These are phyloP conservation scores for Bibio marci DNA, from an alignment of 2,888 invertebrate species.

Conservation along the genomic window DNA sequence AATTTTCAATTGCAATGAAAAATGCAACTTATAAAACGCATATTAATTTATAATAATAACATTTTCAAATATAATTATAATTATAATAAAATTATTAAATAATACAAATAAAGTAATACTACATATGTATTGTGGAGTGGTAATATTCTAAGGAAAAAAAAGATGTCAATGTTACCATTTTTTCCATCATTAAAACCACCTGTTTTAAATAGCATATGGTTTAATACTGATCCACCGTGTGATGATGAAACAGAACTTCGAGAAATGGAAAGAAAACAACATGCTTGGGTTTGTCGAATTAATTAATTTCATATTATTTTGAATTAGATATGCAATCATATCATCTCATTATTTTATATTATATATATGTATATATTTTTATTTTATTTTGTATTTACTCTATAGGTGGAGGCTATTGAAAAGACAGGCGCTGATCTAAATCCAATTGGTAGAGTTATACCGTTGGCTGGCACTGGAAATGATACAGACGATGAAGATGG, in stretches of 20 bases:
- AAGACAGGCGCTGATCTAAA: slow-evolving; percentile 36
- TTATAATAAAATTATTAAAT: no score
- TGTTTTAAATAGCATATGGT: slow-evolving; percentile 54
- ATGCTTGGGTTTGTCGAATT: slow-evolving; percentile 40
- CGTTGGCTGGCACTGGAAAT: slow-evolving; percentile 40
- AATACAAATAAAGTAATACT: no score
- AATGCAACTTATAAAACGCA: no score
- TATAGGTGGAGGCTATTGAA: slow-evolving; percentile 2
- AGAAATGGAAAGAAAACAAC: slow-evolving; percentile 51
- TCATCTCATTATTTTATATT: slow-evolving; percentile 4
- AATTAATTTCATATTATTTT: no score
- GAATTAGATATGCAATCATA: no score
- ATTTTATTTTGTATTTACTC: no score
- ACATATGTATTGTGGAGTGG: no score
- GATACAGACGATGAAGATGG: slow-evolving; percentile 39
- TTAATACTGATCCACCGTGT: slow-evolving; percentile 51
- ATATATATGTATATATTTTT: neutral
- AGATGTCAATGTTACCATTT: slow-evolving; percentile 37
- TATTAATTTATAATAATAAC: no score
- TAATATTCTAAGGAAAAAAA: no score
- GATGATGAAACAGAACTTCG: slow-evolving; percentile 61
- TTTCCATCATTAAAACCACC: slow-evolving; percentile 54
- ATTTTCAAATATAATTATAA: no score
- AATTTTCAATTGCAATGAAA: no score
- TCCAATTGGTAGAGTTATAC: slow-evolving; percentile 45